Conservation (phyloP, 2,113 vertebrate species). For the Pipra filicauda region DNA sequence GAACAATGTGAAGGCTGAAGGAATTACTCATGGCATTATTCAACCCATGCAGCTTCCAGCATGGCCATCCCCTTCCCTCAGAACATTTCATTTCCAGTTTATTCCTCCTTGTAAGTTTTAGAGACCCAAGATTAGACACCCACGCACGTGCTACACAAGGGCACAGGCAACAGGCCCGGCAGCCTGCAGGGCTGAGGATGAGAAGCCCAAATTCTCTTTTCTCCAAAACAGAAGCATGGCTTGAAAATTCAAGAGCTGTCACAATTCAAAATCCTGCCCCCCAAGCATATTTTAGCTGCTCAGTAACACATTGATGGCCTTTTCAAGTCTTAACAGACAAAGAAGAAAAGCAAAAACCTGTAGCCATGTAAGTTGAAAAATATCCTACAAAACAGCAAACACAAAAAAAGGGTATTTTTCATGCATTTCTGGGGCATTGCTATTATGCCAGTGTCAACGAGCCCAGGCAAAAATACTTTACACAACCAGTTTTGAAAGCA, state of each 20-base stretch:
- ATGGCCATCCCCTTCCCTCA: not conserved
- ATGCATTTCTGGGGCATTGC: not conserved
- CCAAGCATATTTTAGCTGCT: not conserved
- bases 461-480: not conserved
- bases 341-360: not conserved
- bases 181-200: not conserved
- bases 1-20: not conserved
- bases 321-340: not conserved
- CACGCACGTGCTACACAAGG: accelerated
- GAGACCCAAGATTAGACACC: not conserved
- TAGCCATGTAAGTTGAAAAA: not conserved
- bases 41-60: not conserved
- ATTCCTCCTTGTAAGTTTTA: not conserved
- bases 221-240: not conserved
- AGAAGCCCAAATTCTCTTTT: not conserved
- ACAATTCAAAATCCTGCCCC: not conserved
- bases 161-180: not conserved
- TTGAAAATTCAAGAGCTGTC: not conserved
- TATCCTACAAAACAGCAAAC: not conserved
- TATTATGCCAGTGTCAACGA: not conserved
- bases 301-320: not conserved
- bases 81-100: not conserved
- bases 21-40: not conserved
- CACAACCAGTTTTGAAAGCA: not conserved
- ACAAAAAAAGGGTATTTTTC: not conserved